Percentiles rank a stretch among this genome's conserved stretches.
phyloP scores from a whole-genome alignment of 2,113 vertebrate species.

The Channa argus region DNA sequence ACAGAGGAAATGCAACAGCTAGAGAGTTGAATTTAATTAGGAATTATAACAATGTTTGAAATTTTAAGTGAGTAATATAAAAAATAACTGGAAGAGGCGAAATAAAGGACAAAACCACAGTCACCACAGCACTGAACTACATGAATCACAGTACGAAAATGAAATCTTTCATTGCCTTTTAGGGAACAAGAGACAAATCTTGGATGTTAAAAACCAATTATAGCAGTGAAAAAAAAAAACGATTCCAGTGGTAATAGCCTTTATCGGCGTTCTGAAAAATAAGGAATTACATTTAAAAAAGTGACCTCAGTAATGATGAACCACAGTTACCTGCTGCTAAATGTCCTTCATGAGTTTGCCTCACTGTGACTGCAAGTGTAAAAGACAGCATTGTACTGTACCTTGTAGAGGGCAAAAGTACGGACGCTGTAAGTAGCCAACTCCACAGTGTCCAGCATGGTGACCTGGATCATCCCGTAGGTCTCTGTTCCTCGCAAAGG shows the following conservation, averaged over 20 bases:
- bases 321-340: constrained; percentile 26
- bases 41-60: constrained; percentile 48
- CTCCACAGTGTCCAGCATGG: constrained; percentile 93
- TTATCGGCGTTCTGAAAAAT: constrained; percentile 52
- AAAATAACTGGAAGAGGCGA: constrained; percentile 21
- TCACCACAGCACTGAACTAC: constrained; percentile 28
- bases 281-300: constrained; percentile 47
- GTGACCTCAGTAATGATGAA: constrained; percentile 29
- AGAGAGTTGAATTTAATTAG: constrained; percentile 55
- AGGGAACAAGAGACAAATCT: constrained; percentile 52
- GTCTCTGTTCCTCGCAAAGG: constrained; percentile 92
- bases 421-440: constrained; percentile 94
- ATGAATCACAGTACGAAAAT: constrained; percentile 43
- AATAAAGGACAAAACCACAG: constrained; percentile 51
- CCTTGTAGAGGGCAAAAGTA: constrained; percentile 95
- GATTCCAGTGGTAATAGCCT: constrained; percentile 41
- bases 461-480: constrained; percentile 95
- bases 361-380: constrained; percentile 18
- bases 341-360: constrained; percentile 6
- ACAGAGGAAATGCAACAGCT: constrained; percentile 30
- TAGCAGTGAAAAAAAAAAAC: constrained; percentile 35
- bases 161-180: constrained; percentile 30
- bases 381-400: constrained; percentile 67
- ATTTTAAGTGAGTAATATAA: constrained; percentile 39
- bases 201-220: constrained; percentile 62